A percentile compares a stretch with the other conserved stretches of the same genome.
Conservation (phyloP, 1,140 invertebrate genomes). For the Nasonia vitripennis region DNA sequence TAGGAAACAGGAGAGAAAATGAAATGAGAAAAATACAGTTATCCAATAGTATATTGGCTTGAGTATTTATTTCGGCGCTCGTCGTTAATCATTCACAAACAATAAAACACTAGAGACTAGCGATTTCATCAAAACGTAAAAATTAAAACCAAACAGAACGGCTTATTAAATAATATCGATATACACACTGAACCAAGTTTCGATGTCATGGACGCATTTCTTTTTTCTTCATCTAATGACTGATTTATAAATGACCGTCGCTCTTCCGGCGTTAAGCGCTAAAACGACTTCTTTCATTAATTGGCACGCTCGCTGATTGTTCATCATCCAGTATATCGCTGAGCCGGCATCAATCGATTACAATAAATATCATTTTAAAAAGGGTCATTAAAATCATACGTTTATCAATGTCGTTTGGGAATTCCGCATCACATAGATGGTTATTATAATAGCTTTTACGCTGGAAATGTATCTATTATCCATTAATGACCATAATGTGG, state of each 20-base stretch:
- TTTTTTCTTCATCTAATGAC: conserved; percentile 18
- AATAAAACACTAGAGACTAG: conserved; percentile 48
- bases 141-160: conserved; percentile 7
- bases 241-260: conserved; percentile 12
- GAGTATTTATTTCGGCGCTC: conserved; percentile 47
- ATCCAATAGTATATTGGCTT: conserved; percentile 33
- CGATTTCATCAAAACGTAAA: conserved; percentile 32
- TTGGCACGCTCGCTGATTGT: conserved; percentile 45
- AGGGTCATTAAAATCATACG: not conserved
- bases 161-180: conserved; percentile 17
- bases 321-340: conserved; percentile 3
- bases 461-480: too few relatives aligned
- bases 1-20: not conserved
- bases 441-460: too few relatives aligned
- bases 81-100: conserved; percentile 35
- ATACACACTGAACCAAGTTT: conserved; percentile 24
- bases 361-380: conserved; percentile 25
- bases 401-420: conserved; percentile 33
- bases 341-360: conserved; percentile 7
- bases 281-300: conserved; percentile 3
- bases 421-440: too few relatives aligned
- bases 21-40: not conserved
- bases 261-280: not conserved
- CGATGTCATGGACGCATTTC: conserved; percentile 42
- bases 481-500: too few relatives aligned